A percentile compares a stretch with the other conserved stretches of the same genome.
Conservation (phyloP, 2,113 vertebrate species). For the Salvelinus sp. region DNA sequence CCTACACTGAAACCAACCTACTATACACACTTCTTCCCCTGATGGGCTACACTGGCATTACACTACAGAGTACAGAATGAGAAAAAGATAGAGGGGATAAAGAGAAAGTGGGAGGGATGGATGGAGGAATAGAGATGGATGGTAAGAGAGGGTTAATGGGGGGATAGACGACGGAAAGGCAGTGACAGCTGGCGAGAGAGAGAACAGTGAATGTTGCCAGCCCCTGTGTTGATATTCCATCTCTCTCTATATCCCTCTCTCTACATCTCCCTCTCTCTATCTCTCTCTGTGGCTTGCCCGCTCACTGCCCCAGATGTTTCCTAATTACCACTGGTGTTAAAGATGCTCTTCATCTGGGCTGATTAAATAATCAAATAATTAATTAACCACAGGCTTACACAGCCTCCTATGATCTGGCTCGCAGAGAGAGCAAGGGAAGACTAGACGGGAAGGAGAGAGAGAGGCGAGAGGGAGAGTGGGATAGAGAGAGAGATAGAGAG, state of each 20-base stretch:
- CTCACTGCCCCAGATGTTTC: conserved; percentile 74
- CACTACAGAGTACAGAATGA: conserved; percentile 10
- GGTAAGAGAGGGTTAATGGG: conserved; percentile 13
- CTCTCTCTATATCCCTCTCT: neutral
- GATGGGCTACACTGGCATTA: conserved; percentile 48
- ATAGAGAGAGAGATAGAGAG: neutral
- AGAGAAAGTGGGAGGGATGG: neutral
- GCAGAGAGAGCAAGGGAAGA: conserved; percentile 52
- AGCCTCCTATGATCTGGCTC: conserved; percentile 74
- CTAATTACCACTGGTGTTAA: conserved; percentile 79
- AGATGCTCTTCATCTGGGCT: conserved; percentile 77
- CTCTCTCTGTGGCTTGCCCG: neutral
- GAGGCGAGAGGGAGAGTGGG: conserved; percentile 8
- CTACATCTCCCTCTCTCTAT: too few relatives aligned
- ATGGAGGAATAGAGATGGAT: conserved; percentile 2
- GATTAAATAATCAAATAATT: conserved; percentile 83
- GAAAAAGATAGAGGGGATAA: neutral
- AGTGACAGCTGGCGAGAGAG: conserved; percentile 11
- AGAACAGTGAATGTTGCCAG: neutral
- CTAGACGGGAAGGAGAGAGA: neutral
- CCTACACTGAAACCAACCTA: conserved; percentile 4
- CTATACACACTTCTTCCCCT: conserved; percentile 67
- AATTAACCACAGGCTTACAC: conserved; percentile 68
- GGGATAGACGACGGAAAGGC: conserved; percentile 8
- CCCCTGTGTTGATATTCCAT: conserved; percentile 50